A percentile compares a stretch with the other conserved stretches of the same genome.
Evolutionary conservation across 2,888 invertebrate species (phyloP).

Genomic region (Platycheirus rosarum): DNA sequence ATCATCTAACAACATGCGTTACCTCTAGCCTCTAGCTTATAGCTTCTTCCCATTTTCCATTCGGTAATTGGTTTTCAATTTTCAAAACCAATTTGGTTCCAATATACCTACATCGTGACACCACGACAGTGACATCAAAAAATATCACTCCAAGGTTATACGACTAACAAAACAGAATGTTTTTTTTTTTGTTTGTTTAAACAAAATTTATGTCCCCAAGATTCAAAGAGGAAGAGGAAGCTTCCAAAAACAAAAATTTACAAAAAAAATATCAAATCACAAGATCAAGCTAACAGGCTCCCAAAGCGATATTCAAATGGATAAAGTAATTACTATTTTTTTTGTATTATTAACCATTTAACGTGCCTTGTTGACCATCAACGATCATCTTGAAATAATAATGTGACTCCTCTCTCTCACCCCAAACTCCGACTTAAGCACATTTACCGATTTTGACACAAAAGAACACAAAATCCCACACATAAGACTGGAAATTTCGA

Average conservation of each 20-base stretch:
- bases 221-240: constrained; percentile 58
- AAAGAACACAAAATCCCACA: constrained; percentile 43
- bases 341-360: constrained; percentile 70
- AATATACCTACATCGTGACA: constrained; percentile 70
- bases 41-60: constrained; percentile 53
- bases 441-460: constrained; percentile 5
- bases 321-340: constrained; percentile 59
- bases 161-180: constrained; percentile 16
- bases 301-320: constrained; percentile 48
- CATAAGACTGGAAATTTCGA: constrained; percentile 11
- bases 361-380: constrained; percentile 69
- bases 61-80: constrained; percentile 69
- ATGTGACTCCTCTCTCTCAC: constrained; percentile 9
- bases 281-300: constrained; percentile 49
- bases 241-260: constrained; percentile 38
- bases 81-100: constrained; percentile 68
- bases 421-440: background rate
- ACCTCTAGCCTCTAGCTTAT: constrained; percentile 34
- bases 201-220: constrained; percentile 29
- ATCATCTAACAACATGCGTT: background rate
- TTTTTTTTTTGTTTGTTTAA: constrained; percentile 10
- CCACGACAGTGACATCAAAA: constrained; percentile 42
- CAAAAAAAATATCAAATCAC: constrained; percentile 50
- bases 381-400: constrained; percentile 55
- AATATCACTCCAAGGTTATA: constrained; percentile 45